Base-by-base conservation (phyloP, 2,797 vertebrate species). In the Coccyzus lansbergi region DNA sequence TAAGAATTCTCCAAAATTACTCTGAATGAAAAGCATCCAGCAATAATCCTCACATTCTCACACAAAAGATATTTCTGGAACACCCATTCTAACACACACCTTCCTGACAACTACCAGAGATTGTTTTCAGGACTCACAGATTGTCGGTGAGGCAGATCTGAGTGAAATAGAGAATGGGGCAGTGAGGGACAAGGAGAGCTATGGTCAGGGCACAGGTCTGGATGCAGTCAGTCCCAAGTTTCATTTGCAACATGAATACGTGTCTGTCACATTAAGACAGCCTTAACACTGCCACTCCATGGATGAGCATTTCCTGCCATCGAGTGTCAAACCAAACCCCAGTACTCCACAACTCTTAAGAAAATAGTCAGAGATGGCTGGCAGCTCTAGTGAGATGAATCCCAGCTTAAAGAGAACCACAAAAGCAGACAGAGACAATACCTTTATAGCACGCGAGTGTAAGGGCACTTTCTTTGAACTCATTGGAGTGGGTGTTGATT, bases 401-500 rank as follows among this genome's bases (percentile, higher is more conserved):
- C n/a, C 55, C 29, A 62, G 48, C 80, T 38, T 18, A 78, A 79
- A 83, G 51, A 86, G 76, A 33, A 79, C 69, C 4, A 91, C 77
- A 82, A 62, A 85, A 52, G 94, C 94, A 36, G 90, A 53, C 89
- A 75, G 59, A 76, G 80, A 86, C 89, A 83, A 83, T 97, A 99
- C 99, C 99, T 99, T 99, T 99, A 93, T 99, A 99, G 98, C 99
- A 99, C 75, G 99, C 99, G 64, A 99, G 98, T 29, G 99, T 99
- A 97, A 99, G 99, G 48, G 99, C 99, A 94, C 99, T 99, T 98
- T 99, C 99, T 97, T 99, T 99, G 97, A 99, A 99, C 98, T 99
- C 99, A 15, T 99, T 99, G 97, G 99, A 99, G 97, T 99, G 99
- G 95, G 99, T 99, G 97, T 99, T 99, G 98, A 99, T 99, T 97